phyloP scores from a whole-genome alignment of 2,113 vertebrate genomes.

The Gallinago undulata region DNA sequence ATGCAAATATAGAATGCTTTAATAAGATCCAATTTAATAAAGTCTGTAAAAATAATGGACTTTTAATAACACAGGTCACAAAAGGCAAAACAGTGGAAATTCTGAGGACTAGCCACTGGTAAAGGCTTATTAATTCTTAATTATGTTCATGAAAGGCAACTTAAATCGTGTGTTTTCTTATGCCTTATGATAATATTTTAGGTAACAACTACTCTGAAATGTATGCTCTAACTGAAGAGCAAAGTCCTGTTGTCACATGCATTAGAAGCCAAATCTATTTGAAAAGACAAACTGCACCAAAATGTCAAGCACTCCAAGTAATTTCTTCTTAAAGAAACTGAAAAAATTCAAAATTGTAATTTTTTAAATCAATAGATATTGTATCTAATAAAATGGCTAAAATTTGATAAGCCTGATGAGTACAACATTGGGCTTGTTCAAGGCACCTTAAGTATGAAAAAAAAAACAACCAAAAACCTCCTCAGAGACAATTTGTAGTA shows the following conservation, averaged over 20 bases:
- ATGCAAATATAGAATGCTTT: constrained; percentile 99
- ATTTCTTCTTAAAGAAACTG: constrained; percentile 71
- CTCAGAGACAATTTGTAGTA: background rate
- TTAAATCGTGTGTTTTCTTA: constrained; percentile 84
- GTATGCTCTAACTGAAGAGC: constrained; percentile 78
- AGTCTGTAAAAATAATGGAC: constrained; percentile 97
- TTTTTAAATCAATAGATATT: constrained; percentile 31
- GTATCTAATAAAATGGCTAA: constrained; percentile 31
- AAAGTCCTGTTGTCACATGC: constrained; percentile 76
- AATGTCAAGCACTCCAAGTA: constrained; percentile 72
- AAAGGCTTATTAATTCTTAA: constrained; percentile 87
- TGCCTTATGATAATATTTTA: constrained; percentile 85
- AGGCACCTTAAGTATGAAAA: background rate
- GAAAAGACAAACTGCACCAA: constrained; percentile 78
- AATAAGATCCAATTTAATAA: constrained; percentile 99
- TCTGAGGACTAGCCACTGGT: constrained; percentile 82
- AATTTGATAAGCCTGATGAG: background rate
- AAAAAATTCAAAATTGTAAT: constrained; percentile 65
- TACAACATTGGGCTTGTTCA: background rate
- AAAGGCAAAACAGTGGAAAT: constrained; percentile 87
- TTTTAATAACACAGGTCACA: constrained; percentile 88
- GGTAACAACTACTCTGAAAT: constrained; percentile 84
- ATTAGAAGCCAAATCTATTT: constrained; percentile 79
- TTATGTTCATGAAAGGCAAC: constrained; percentile 88
- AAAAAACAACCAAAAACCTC: background rate